Evolutionary conservation across 1,140 invertebrate species (phyloP).

Genomic region (Micrasema minimum): DNA sequence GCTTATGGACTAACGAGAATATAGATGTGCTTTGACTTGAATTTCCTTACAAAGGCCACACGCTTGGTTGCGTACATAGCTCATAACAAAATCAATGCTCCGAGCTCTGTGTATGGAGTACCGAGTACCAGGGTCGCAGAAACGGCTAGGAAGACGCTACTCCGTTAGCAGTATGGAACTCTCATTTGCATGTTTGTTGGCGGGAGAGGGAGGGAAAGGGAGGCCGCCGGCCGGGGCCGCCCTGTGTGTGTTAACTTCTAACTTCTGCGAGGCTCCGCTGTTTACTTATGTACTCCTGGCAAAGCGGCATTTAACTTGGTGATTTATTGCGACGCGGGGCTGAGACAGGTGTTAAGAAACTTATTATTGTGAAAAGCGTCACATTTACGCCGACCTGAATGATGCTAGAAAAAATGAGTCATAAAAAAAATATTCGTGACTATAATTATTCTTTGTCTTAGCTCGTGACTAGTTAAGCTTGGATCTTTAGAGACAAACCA

Average conservation of each 20-base stretch:
- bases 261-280: conserved; percentile 40
- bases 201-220: too few relatives aligned
- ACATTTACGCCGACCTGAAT: too few relatives aligned
- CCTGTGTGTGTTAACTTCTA: conserved; percentile 39
- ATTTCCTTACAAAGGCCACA: background rate
- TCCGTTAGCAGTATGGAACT: conserved; percentile 26
- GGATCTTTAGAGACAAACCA: too few relatives aligned
- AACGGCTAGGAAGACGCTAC: conserved; percentile 6
- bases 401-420: too few relatives aligned
- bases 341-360: conserved; percentile 32
- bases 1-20: too few relatives aligned
- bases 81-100: conserved; percentile 34
- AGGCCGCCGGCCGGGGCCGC: conserved; percentile 20
- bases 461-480: too few relatives aligned
- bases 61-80: background rate
- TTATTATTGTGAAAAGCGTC: conserved; percentile 23
- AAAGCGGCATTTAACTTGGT: conserved; percentile 49
- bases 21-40: background rate
- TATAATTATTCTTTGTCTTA: too few relatives aligned
- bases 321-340: conserved; percentile 38
- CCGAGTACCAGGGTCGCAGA: conserved; percentile 29
- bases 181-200: conserved; percentile 46
- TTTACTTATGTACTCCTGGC: conserved; percentile 45
- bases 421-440: too few relatives aligned
- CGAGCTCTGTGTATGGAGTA: background rate